Conservation (phyloP, 2,888 invertebrate species). For the Nemurella pictetii region DNA sequence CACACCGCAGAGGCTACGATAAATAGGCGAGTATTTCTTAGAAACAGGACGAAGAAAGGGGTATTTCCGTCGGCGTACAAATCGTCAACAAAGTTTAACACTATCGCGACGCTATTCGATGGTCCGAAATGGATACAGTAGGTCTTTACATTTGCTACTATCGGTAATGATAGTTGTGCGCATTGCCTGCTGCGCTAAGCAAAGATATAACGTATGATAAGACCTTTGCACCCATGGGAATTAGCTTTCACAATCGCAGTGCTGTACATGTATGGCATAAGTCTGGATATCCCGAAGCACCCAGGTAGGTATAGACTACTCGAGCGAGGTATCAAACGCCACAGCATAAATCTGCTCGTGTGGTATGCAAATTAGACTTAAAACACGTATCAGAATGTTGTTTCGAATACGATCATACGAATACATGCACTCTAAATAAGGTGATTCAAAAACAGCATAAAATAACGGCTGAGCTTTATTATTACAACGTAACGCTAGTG, state of each 20-base stretch:
- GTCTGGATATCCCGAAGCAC: not conserved
- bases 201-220: not conserved
- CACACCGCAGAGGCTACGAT: not conserved
- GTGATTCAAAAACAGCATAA: not conserved
- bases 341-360: not conserved
- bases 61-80: no score
- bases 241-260: constrained; percentile 5
- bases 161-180: no score
- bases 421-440: constrained; percentile 9
- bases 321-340: not conserved
- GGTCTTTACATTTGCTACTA: no score
- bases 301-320: not conserved
- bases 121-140: no score
- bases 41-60: not conserved
- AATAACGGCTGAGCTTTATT: not conserved
- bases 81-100: no score
- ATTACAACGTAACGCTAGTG: not conserved
- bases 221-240: not conserved
- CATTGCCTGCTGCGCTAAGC: not conserved
- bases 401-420: not conserved
- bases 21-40: not conserved
- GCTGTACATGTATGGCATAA: not conserved
- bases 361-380: not conserved
- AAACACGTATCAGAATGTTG: not conserved
- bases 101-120: no score